Conservation (phyloP, 1,140 invertebrate genomes). For the Drosophila eugracilis region DNA sequence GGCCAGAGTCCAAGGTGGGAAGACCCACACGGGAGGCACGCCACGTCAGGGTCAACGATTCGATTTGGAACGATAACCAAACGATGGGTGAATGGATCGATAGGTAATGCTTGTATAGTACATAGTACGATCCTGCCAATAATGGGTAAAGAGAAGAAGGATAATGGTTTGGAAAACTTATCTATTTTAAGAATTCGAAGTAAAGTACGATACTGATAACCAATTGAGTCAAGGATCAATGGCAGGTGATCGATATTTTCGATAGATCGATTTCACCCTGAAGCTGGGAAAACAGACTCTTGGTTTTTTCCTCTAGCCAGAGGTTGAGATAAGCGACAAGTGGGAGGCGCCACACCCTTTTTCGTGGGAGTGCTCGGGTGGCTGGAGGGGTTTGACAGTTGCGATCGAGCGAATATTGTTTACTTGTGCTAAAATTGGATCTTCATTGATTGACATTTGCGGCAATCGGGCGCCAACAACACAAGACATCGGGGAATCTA, state of each 20-base stretch:
- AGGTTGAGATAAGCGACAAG: slow-evolving; percentile 36
- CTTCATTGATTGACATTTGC: slow-evolving; percentile 77
- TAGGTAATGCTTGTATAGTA: slow-evolving; percentile 3
- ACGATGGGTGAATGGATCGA: slow-evolving; percentile 17
- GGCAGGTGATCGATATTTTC: not conserved
- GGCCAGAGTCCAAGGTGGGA: slow-evolving; percentile 53
- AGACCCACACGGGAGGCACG: slow-evolving; percentile 30
- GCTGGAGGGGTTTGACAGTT: slow-evolving; percentile 13
- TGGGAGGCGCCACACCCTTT: slow-evolving; percentile 37
- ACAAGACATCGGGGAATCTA: slow-evolving; percentile 13
- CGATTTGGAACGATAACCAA: slow-evolving; percentile 8
- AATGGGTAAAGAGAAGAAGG: too few relatives aligned
- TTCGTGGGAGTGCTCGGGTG: not conserved
- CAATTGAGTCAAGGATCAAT: not conserved
- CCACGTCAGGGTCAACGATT: slow-evolving; percentile 43
- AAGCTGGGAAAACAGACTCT: slow-evolving; percentile 4
- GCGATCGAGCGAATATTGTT: slow-evolving; percentile 73
- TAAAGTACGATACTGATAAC: not conserved
- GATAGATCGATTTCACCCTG: slow-evolving; percentile 6
- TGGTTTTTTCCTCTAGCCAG: slow-evolving; percentile 44
- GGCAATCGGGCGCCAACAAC: slow-evolving; percentile 67
- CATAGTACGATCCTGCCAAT: too few relatives aligned
- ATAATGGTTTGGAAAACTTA: not conserved
- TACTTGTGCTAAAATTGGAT: slow-evolving; percentile 83
- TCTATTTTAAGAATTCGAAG: not conserved